A percentile compares a stretch with the other conserved stretches of the same genome.
Evolutionary conservation across 2,113 vertebrate species (phyloP).

Genomic region (Paradoxurus hermaphroditus): DNA sequence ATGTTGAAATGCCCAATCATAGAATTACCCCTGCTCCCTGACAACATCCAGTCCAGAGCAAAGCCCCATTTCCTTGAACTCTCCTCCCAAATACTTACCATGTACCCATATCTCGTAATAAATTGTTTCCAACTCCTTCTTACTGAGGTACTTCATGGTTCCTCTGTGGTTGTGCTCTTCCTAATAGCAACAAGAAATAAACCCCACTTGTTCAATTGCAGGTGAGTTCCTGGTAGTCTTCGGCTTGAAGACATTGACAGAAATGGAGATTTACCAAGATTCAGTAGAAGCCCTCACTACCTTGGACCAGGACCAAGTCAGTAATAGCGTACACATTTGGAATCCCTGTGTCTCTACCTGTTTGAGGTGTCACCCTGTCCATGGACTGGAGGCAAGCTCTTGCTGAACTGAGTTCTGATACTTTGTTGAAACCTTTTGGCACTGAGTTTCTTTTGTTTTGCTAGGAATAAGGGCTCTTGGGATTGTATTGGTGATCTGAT

Average conservation of each 20-base stretch:
- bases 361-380: neutral
- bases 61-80: neutral
- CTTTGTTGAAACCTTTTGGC: neutral
- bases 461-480: neutral
- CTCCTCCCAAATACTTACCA: neutral
- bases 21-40: neutral
- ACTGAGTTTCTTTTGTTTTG: neutral
- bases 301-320: neutral
- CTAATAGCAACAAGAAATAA: neutral
- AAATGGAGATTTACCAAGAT: neutral
- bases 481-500: neutral
- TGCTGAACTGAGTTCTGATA: neutral
- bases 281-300: neutral
- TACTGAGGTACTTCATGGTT: neutral
- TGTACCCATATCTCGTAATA: neutral
- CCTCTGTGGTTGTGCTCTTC: neutral
- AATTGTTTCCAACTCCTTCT: neutral
- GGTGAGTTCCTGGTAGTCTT: neutral
- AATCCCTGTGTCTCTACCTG: neutral
- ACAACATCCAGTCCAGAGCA: neutral
- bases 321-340: neutral
- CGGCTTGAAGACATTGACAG: neutral
- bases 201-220: neutral
- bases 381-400: neutral
- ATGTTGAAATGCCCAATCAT: neutral